Evolutionary conservation across 1,140 invertebrate genomes (phyloP).

Genomic region (Copidosoma floridanum): DNA sequence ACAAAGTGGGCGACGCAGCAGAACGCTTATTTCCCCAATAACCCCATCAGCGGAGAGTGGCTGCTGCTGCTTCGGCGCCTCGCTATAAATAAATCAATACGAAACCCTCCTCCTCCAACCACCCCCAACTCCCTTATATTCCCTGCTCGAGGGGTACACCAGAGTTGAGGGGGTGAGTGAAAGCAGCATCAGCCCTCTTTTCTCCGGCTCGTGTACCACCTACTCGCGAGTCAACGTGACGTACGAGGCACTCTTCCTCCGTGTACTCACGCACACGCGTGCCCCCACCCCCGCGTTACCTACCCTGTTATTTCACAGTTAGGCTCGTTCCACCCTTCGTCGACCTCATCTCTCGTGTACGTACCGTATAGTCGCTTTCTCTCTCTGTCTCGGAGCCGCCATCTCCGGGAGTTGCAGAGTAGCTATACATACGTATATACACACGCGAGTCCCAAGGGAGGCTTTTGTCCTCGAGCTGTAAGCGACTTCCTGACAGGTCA

Average conservation of each 20-base stretch:
- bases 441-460: constrained; percentile 52
- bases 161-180: not conserved
- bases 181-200: not conserved
- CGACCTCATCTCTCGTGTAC: constrained; percentile 32
- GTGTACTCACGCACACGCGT: constrained; percentile 29
- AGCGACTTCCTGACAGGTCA: constrained; percentile 58
- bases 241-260: constrained; percentile 46
- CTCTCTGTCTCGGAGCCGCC: not conserved
- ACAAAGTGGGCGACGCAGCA: constrained; percentile 20
- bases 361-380: constrained; percentile 25
- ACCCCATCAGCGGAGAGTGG: constrained; percentile 43
- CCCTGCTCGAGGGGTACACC: too few relatives aligned
- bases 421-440: constrained; percentile 4
- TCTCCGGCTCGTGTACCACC: constrained; percentile 11
- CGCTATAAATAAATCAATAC: constrained; percentile 56
- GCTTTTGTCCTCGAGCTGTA: constrained; percentile 57
- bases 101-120: constrained; percentile 30
- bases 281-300: constrained; percentile 12
- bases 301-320: constrained; percentile 57
- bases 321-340: constrained; percentile 44
- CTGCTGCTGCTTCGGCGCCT: constrained; percentile 27
- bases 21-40: constrained; percentile 44
- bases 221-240: constrained; percentile 49
- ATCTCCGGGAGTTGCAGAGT: not conserved
- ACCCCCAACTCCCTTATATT: constrained; percentile 17